Evolutionary conservation across 2,797 vertebrate species (phyloP), one percentile per base, ranked within the genome.

Genomic region (Lepilemur septentrionalis): DNA sequence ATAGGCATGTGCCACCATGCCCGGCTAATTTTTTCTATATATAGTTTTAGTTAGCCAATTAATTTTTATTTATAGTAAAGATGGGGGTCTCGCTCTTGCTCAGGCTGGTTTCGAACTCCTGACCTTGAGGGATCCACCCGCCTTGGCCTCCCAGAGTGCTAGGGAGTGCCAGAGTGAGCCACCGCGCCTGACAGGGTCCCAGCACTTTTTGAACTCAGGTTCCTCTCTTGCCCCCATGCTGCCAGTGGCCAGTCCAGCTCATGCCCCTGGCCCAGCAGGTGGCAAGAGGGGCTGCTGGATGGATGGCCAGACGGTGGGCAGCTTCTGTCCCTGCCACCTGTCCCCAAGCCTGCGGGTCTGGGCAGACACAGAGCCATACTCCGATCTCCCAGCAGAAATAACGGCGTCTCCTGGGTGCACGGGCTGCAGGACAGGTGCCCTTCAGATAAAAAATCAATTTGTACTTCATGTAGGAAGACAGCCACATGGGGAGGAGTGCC

Each of bases 401-500:
- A 15, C 3, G 0, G 75, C 13, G 2, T 9, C 75, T 5, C 48
- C 48, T 4, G 48, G 65, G 32, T n/a, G 30, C 32, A 7, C 20
- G 20, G 32, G 7, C 48, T 52, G 48, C 18, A 12, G 32, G 17
- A 22, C 7, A 3, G 48, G 48, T 2, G 7, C 75, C 32, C 75
- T 78, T 23, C 75, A 78, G 32, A 25, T 78, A 78, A 52, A 23
- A 78, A 78, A 78, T 35, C 32, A 35, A 25, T 78, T 32, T 55
- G 75, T 15, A 52, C 32, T 63, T 75, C 46, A 75, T 2, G 73
- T 75, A 20, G 20, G 46, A 75, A 32, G 5, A 48, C 15, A 30
- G 73, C 7, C 8, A 0, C 3, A 0, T 8, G 55, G 52, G 15
- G 35, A 80, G 5, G 4, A 59, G 8, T 30, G 35, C 23, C 15